Evolutionary conservation across 2,797 vertebrate genomes (phyloP), one percentile per base, ranked within the genome.

Genomic region (Sebastiscus tertius): DNA sequence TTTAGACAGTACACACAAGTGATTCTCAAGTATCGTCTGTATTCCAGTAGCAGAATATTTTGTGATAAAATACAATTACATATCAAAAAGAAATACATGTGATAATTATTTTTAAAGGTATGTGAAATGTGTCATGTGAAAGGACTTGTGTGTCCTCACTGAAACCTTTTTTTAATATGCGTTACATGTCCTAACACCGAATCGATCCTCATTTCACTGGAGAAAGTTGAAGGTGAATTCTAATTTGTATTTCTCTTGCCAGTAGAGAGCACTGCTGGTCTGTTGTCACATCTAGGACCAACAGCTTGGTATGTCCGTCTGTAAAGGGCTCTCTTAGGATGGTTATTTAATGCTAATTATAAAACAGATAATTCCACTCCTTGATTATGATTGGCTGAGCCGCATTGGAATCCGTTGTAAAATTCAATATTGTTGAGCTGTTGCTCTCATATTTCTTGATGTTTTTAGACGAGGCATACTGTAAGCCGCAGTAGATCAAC

Each of bases 221-320:
- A 59, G 12, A 42, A 70, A 10, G 3, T 5, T 65, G 9, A 12
- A 39, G 4, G 9, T 55, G 2, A 56, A 6, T 27, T 14, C 1
- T 8, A 11, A 42, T 61, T 49, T 60, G 62, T 60, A 52, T 36
- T 42, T 80, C 5, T 81, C 27, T 79, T 70, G 14, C 89, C 92
- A 90, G 61, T 73, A 94, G 91, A 87, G 88, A 54, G 92, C 83
- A 79, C 87, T 93, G 81, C 70, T 42, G 80, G 6, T 77, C 79
- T 86, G 20, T 36, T 73, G 27, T 79, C 58, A 29, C 16, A 56
- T 61, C 8, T 7, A 62, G 55, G 20, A 59, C 6, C 6, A 72
- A 24, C 29, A 33, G 55, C 22, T 39, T 74, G 9, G 2, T 26
- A 29, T 58, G 24, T 8, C 42, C 49, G 4, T 76, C 52, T 77